These are phyloP conservation scores for Cynopterus sphinx DNA, from an alignment of 2,797 vertebrate genomes.

Conservation along the genomic window DNA sequence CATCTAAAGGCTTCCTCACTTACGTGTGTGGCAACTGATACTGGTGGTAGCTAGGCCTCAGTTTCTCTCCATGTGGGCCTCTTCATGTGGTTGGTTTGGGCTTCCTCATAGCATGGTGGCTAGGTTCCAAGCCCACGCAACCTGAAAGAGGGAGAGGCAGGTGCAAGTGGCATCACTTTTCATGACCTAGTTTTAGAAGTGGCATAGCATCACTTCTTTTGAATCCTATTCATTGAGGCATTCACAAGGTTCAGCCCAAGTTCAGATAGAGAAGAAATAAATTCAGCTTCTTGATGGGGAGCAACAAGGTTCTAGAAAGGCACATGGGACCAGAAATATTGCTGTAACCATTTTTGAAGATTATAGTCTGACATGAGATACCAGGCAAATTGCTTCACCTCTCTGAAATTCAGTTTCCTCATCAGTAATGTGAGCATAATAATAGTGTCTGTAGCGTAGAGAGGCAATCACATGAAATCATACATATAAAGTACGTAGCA, in stretches of 20 bases:
- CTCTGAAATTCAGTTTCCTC: not conserved
- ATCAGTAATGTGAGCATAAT: not conserved
- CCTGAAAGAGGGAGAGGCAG: not conserved
- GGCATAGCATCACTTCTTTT: not conserved
- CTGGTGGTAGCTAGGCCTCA: not conserved
- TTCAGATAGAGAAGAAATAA: not conserved
- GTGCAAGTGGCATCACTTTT: not conserved
- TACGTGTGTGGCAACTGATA: not conserved
- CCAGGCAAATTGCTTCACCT: not conserved
- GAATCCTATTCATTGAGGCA: not conserved
- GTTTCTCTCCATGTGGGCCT: not conserved
- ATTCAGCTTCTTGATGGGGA: not conserved
- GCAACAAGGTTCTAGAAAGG: not conserved
- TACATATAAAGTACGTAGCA: not conserved
- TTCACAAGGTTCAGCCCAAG: not conserved
- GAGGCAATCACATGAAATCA: not conserved
- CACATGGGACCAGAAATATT: not conserved
- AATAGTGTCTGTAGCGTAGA: not conserved
- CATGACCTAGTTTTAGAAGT: not conserved
- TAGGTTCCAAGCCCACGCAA: not conserved
- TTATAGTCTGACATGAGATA: not conserved
- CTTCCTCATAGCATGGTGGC: not conserved
- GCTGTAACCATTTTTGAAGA: not conserved
- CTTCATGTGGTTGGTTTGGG: not conserved
- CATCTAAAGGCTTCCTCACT: not conserved